Conservation (phyloP, 2,113 vertebrate genomes). For the Cavia porcellus region DNA sequence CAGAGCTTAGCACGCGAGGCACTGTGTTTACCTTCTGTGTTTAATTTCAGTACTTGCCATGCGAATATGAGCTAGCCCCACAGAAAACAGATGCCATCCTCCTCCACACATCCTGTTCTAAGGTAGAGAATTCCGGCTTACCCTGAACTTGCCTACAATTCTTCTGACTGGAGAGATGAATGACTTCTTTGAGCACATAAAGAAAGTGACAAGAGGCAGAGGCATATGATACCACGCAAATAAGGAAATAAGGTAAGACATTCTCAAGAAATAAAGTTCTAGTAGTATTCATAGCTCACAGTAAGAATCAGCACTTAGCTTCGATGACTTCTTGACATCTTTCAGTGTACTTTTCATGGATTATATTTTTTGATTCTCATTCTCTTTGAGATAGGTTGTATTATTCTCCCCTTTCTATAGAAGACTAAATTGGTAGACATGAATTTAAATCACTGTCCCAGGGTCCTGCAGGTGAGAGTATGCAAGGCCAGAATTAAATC, state of each 20-base stretch:
- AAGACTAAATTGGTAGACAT: background rate
- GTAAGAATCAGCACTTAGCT: background rate
- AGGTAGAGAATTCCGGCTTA: constrained; percentile 67
- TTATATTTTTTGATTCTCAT: background rate
- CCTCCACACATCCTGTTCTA: background rate
- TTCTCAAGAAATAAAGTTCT: constrained; percentile 11
- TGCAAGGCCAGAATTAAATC: background rate
- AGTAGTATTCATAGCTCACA: background rate
- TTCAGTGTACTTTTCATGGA: background rate
- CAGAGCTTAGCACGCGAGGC: background rate
- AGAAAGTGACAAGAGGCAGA: background rate
- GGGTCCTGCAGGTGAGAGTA: background rate
- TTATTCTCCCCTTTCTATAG: background rate
- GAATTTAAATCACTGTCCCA: background rate
- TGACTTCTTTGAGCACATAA: background rate
- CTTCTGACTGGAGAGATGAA: background rate
- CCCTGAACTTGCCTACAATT: constrained; percentile 80
- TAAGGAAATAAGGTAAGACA: background rate
- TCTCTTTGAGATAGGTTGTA: background rate
- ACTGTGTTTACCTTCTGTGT: background rate
- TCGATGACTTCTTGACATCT: background rate
- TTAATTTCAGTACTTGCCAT: constrained; percentile 10
- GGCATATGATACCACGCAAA: background rate
- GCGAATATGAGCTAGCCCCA: background rate
- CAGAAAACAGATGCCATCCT: background rate